A percentile compares a stretch with the other conserved stretches of the same genome.
Conservation (phyloP, 92 coral and sea anemone genomes). For the Epizoanthus rinbou region DNA sequence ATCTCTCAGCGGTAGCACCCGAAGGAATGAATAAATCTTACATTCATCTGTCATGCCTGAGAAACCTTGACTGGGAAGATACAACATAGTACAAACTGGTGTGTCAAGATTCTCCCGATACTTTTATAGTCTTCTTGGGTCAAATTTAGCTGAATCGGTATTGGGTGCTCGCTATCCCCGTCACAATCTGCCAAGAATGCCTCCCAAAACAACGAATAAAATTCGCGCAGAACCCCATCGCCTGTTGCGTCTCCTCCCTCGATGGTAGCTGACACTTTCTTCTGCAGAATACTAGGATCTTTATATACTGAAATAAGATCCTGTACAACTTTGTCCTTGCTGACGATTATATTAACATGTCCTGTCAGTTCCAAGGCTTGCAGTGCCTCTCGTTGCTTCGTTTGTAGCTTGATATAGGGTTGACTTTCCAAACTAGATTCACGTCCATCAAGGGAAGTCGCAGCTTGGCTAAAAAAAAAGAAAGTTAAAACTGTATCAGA, state of each 20-base stretch:
- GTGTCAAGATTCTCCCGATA: conserved; percentile 58
- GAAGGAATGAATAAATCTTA: conserved; percentile 50
- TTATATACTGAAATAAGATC: conserved; percentile 53
- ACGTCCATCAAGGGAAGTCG: too few relatives aligned
- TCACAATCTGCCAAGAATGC: conserved; percentile 38
- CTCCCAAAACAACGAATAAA: conserved; percentile 63
- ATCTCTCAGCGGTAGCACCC: conserved; percentile 48
- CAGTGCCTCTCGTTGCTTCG: conserved; percentile 45
- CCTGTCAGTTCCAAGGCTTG: conserved; percentile 19
- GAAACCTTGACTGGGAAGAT: conserved; percentile 51
- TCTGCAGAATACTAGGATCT: conserved; percentile 39
- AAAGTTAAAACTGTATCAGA: too few relatives aligned
- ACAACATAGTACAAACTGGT: conserved; percentile 63
- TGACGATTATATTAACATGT: conserved; percentile 33
- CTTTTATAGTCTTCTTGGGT: conserved; percentile 50
- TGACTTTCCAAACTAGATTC: too few relatives aligned
- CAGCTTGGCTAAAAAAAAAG: too few relatives aligned
- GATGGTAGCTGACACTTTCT: conserved; percentile 33
- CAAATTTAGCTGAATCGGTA: conserved; percentile 49
- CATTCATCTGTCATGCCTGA: conserved; percentile 59
- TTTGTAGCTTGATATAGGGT: conserved; percentile 11
- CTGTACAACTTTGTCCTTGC: conserved; percentile 49
- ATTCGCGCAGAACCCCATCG: conserved; percentile 58
- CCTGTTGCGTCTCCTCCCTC: conserved; percentile 50
- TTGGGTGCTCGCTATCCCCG: conserved; percentile 51